Percentiles rank a stretch among this genome's conserved stretches.
Conservation (phyloP, 1,140 invertebrate species). For the Drosophila ficusphila region DNA sequence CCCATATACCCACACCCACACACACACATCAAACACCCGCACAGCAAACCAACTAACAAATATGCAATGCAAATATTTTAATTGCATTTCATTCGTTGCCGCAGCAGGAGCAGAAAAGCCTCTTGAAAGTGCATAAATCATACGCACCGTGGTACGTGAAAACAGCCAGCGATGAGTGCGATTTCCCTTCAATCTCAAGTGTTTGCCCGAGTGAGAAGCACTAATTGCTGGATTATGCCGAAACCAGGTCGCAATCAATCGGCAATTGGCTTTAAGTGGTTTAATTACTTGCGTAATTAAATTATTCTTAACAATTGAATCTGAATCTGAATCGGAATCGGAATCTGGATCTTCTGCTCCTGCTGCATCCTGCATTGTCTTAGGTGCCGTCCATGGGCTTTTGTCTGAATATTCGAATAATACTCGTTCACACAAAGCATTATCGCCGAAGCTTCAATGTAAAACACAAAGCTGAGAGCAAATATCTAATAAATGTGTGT, state of each 20-base stretch:
- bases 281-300: constrained; percentile 35
- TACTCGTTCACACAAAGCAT: constrained; percentile 50
- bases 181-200: constrained; percentile 2
- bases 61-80: constrained; percentile 73
- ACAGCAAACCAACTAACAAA: constrained; percentile 43
- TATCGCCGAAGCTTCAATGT: constrained; percentile 63
- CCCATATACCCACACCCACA: constrained; percentile 17
- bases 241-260: constrained; percentile 16
- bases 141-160: constrained; percentile 58
- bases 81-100: constrained; percentile 71
- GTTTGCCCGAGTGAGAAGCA: constrained; percentile 24
- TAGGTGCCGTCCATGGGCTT: constrained; percentile 83
- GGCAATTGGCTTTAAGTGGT: constrained; percentile 26
- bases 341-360: constrained; percentile 14
- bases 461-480: constrained; percentile 18
- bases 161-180: constrained; percentile 8
- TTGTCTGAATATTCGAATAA: constrained; percentile 61
- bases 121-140: constrained; percentile 61
- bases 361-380: constrained; percentile 60
- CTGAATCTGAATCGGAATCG: too few species aligned
- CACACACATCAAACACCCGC: constrained; percentile 4
- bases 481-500: constrained; percentile 14
- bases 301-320: constrained; percentile 16
- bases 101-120: constrained; percentile 34
- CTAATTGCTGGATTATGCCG: constrained; percentile 37